phyloP scores from a whole-genome alignment of 2,797 vertebrate genomes.

The Bradypodion ventrale region DNA sequence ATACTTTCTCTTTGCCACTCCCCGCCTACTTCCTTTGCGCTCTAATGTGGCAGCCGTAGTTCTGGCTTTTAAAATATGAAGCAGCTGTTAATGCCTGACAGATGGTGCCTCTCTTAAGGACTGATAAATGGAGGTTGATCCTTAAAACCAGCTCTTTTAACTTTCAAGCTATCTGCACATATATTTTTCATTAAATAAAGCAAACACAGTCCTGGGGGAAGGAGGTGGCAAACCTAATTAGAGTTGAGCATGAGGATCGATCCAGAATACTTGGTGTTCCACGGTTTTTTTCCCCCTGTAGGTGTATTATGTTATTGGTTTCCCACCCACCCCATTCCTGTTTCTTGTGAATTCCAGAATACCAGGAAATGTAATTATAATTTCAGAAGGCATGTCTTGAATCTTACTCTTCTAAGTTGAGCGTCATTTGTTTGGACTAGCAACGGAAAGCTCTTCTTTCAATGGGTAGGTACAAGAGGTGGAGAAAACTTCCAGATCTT shows the following conservation, averaged over 20 bases:
- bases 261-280: no score
- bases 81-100: slow-evolving; percentile 59
- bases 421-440: not conserved
- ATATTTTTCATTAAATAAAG: slow-evolving; percentile 2
- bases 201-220: not conserved
- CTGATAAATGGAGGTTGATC: slow-evolving; percentile 60
- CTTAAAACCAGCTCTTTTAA: slow-evolving; percentile 47
- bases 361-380: not conserved
- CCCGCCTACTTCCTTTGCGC: not conserved
- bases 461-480: not conserved
- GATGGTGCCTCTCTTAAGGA: slow-evolving; percentile 58
- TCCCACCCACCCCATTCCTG: not conserved
- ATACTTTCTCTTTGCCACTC: not conserved
- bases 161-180: slow-evolving; percentile 34
- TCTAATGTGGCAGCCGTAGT: slow-evolving; percentile 27
- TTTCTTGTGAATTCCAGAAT: not conserved
- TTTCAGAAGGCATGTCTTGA: not conserved
- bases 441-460: not conserved
- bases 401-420: not conserved
- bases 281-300: not conserved
- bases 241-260: not conserved
- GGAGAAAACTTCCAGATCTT: not conserved
- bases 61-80: slow-evolving; percentile 40
- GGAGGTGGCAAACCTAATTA: not conserved
- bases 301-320: not conserved